Evolutionary conservation across 2,888 invertebrate genomes (phyloP).

Genomic region (Dicyrtomina minuta): DNA sequence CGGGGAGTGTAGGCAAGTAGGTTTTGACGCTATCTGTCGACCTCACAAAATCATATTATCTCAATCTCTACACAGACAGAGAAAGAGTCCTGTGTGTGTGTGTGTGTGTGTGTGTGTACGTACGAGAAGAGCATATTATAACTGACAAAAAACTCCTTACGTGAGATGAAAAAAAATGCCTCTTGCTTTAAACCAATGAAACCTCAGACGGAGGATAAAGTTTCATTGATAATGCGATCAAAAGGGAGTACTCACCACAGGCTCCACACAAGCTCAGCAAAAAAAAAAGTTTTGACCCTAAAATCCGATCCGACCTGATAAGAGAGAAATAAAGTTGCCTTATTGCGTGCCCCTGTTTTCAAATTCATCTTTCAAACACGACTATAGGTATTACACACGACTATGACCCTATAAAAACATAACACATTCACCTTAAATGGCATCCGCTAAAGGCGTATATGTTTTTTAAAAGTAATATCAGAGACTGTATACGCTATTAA

Average conservation of each 20-base stretch:
- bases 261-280: constrained; percentile 7
- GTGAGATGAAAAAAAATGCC: neutral
- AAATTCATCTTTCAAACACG: neutral
- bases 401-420: no score
- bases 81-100: neutral
- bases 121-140: neutral
- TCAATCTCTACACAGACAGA: neutral
- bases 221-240: constrained; percentile 41
- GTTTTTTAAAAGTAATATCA: no score
- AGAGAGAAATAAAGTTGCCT: constrained; percentile 25
- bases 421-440: no score
- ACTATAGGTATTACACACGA: neutral
- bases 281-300: constrained; percentile 26
- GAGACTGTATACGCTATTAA: neutral
- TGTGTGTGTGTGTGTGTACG: neutral
- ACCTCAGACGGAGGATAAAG: constrained; percentile 36
- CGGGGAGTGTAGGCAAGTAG: no score
- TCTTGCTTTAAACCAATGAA: constrained; percentile 22
- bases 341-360: neutral
- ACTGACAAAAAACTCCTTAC: neutral
- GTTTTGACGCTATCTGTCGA: no score
- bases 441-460: no score
- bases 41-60: neutral
- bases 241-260: constrained; percentile 24
- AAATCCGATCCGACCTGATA: constrained; percentile 39